Base-by-base conservation (phyloP, 1,140 invertebrate species). In the Dryas iulia region DNA sequence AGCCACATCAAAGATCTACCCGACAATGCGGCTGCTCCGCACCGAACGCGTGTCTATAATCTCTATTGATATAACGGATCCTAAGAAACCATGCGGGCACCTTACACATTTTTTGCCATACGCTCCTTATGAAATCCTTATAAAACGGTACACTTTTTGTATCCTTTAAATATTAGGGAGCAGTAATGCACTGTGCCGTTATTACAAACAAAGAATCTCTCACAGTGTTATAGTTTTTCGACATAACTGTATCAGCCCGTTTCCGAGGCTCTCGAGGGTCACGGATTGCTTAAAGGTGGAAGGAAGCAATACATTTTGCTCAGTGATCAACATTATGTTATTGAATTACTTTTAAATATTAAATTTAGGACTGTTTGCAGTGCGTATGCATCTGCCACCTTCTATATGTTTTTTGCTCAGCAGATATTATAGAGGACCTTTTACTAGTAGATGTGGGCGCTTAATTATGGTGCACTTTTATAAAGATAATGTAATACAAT, bases 401-500 rank as follows among this genome's bases (percentile, higher is more conserved):
- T 71, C 78, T 39, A 74, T 69, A 68, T 68, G 61, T 82, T 86
- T 88, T 86, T 89, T 89, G 77, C 73, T 71, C 26, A 47, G 69
- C 60, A 76, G 71, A 79, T 77, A 81, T 83, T 83, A 73, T 78
- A 58, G 72, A 70, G 65, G 67, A 69, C 59, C 72, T 76, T 79
- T 75, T 76, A 3, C 39, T 47, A 47, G 39, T 11, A 73, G 68
- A 91, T 91, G 89, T 88, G 85, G 89, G 89, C 74, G 84, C 86
- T 88, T 91, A 90, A 91, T 91, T 91, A 89, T 76, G 77, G 82
- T 72, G 82, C 77, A 86, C 77, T 76, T 82, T 84, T 81, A 82
- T 82, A 87, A 87, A 89, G 89, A 91, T 90, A 89, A 85, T 81
- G 89, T 89, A 91, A 91, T 90, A 85, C 81, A 90, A 90, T 91